Base-by-base conservation (phyloP, 1,140 invertebrate species). In the Stegodyphus mimosarum region DNA sequence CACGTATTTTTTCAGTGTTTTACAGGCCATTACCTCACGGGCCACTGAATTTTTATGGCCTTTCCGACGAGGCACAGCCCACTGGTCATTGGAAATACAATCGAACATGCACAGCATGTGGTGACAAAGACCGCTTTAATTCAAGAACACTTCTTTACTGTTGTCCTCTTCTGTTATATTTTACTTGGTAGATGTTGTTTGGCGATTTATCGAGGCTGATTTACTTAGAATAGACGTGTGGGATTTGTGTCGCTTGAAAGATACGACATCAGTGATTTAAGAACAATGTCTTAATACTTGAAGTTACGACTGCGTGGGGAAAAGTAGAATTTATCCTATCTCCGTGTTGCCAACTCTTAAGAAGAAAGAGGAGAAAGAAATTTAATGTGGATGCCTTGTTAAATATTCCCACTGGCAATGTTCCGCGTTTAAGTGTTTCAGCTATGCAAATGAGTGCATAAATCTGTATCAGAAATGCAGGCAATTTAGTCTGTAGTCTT, bases 1-100 rank as follows among this genome's bases (percentile, higher is more conserved):
- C 66, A 67, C 66, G 66, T 67, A 9, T 17, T 9, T 18, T 67
- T 67, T 67, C n/a, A 9, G n/a, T 67, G 15, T 17, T 18, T 67
- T 67, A 67, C 66, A 67, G 9, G n/a, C n/a, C n/a, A 67, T 67
- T 67, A 67, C 17, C n/a, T 67, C 66, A 67, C 66, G 66, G 66
- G n/a, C n/a, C 17, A 18, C 17, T 67, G 66, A 67, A 18, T 9
- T 18, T 67, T 67, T 67, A 67, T 67, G 9, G 66, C 9, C n/a
- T 18, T 67, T 11, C n/a, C 66, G 17, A 18, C n/a, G 17, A 11
- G 33, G 17, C 66, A 67, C 33, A 67, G n/a, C 33, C 33, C 66
- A 67, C 66, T 18, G 66, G 33, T 67, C 66, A 67, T 67, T 18
- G n/a, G 33, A 15, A 4, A 67, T 67, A 17, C 11, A 66, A n/a